Base-by-base conservation (phyloP, 2,113 vertebrate species). In the human (Homo sapiens) region DNA sequence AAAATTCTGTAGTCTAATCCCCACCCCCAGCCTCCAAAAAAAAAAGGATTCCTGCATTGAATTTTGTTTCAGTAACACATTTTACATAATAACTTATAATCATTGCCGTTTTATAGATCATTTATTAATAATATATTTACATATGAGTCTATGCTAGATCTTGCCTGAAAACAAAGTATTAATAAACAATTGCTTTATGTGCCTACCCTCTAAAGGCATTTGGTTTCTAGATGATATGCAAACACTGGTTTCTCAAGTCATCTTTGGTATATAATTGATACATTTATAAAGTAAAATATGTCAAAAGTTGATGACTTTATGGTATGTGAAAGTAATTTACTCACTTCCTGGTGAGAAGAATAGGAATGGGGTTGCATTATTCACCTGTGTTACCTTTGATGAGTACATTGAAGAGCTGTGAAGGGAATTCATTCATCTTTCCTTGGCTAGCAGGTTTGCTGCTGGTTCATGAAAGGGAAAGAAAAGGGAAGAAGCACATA, bases 381-480 rank as follows among this genome's bases (percentile, higher is more conserved):
- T 85, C 8, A 40, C 0, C 45, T 45, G 14, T 88, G 50, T 72
- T 94, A 43, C 57, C 59, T 85, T 66, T 85, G 57, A 89, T 13
- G 55, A 89, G 81, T 45, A 90, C 35, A 66, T 13, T 96, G 66
- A 89, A 83, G 52, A 95, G 48, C 27, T 91, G 4, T 64, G 57
- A 94, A 70, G 40, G 57, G 57, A 92, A 98, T 27, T 91, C 50
- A 93, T 96, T 32, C 48, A 89, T 91, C 64, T 76, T 95, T 86
- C 66, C 66, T 86, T 96, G 68, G 20, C 45, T 48, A 92, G 73
- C n/a, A 68, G 20, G 22, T 68, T 90, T 89, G 78, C 75, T 96
- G 22, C 96, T 79, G 8, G 20, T 84, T 75, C 32, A 25, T 85
- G 40, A 35, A 55, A 75, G 35, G 25, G 35, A 61, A 45, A 91